phyloP scores from a whole-genome alignment of 2,888 invertebrate species.

The Sphecodes monilicornis region DNA sequence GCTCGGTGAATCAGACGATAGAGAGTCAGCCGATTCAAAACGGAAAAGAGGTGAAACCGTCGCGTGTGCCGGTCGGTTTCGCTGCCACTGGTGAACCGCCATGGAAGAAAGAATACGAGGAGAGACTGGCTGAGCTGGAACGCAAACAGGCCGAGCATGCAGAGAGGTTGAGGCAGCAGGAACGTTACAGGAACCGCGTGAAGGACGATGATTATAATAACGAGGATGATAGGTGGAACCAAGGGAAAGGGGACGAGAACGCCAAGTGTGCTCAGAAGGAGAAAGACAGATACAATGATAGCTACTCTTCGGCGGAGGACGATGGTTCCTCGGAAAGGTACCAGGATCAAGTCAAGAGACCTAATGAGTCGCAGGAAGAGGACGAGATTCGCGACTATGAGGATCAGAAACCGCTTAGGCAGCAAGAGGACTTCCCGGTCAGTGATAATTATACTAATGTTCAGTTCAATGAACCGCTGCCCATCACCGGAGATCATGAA shows the following conservation, averaged over 20 bases:
- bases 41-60: slow-evolving; percentile 65
- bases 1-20: slow-evolving; percentile 69
- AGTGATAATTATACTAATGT: slow-evolving; percentile 42
- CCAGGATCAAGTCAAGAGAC: slow-evolving; percentile 20
- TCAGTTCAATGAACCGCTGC: slow-evolving; percentile 43
- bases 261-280: slow-evolving; percentile 21
- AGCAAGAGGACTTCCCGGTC: slow-evolving; percentile 28
- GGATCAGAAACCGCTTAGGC: slow-evolving; percentile 24
- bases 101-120: slow-evolving; percentile 73
- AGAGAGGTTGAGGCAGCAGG: slow-evolving; percentile 66
- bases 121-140: slow-evolving; percentile 66
- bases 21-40: slow-evolving; percentile 71
- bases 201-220: slow-evolving; percentile 50
- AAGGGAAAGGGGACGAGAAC: slow-evolving; percentile 1
- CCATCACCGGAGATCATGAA: slow-evolving; percentile 56
- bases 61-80: neutral
- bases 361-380: slow-evolving; percentile 21
- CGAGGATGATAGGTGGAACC: slow-evolving; percentile 44
- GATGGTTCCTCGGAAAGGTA: slow-evolving; percentile 55
- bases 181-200: slow-evolving; percentile 57
- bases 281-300: slow-evolving; percentile 30
- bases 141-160: slow-evolving; percentile 70
- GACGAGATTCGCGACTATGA: slow-evolving; percentile 19
- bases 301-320: slow-evolving; percentile 47
- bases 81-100: slow-evolving; percentile 52